Conservation (phyloP, 1,140 invertebrate genomes). For the Panagrolaimus sp. region DNA sequence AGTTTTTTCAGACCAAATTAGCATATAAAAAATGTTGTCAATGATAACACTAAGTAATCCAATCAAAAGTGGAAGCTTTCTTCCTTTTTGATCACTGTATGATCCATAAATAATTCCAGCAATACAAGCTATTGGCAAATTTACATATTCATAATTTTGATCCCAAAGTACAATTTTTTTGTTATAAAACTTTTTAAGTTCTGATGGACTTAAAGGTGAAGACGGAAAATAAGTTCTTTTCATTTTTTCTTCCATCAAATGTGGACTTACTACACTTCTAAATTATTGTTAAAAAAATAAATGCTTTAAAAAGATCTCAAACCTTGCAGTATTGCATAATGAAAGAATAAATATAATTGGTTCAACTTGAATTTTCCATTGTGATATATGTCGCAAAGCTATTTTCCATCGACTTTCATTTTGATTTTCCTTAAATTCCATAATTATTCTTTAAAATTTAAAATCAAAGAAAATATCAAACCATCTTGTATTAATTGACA, state of each 20-base stretch:
- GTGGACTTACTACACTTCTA: constrained; percentile 26
- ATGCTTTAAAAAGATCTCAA: too few species aligned
- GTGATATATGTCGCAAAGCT: not conserved
- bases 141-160: constrained; percentile 32
- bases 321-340: not conserved
- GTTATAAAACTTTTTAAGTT: constrained; percentile 28
- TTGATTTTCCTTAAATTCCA: too few species aligned
- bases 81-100: constrained; percentile 28
- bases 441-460: too few species aligned
- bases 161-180: constrained; percentile 29
- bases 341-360: constrained; percentile 11
- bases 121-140: constrained; percentile 29
- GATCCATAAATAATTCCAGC: constrained; percentile 23
- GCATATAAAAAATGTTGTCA: constrained; percentile 27
- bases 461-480: too few species aligned
- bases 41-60: constrained; percentile 24
- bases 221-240: constrained; percentile 20
- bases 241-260: constrained; percentile 23
- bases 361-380: not conserved
- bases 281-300: not conserved
- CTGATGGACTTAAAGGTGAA: constrained; percentile 16
- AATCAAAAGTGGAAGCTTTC: constrained; percentile 26
- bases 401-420: not conserved
- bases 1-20: constrained; percentile 27
- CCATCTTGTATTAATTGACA: too few species aligned